These are phyloP conservation scores for Melanostoma mellinum DNA, from an alignment of 2,888 invertebrate species.

Conservation along the genomic window DNA sequence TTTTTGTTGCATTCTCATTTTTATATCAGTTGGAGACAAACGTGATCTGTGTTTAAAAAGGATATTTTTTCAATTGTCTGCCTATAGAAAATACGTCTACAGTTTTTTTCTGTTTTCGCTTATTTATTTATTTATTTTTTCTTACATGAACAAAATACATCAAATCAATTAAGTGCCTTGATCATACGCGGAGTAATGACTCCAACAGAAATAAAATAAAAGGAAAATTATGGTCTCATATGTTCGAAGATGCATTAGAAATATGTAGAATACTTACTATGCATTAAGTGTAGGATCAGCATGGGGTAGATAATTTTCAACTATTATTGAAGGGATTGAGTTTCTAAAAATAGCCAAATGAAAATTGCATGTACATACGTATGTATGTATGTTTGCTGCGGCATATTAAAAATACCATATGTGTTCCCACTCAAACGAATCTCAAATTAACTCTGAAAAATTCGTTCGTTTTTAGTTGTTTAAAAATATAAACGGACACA, in stretches of 20 bases:
- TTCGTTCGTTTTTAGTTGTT: too few species aligned
- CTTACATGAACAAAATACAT: not conserved
- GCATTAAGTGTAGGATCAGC: conserved; percentile 16
- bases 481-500: not conserved
- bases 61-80: conserved; percentile 20
- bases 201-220: too few species aligned
- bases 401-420: not conserved
- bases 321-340: conserved; percentile 30
- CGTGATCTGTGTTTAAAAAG: conserved; percentile 35
- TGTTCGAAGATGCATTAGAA: not conserved
- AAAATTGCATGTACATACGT: conserved; percentile 7
- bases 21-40: conserved; percentile 16
- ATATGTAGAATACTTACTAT: not conserved
- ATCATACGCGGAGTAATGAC: too few species aligned
- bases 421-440: conserved; percentile 13
- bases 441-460: not conserved
- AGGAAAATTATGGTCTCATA: not conserved
- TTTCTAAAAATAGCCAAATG: conserved; percentile 40
- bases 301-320: conserved; percentile 41
- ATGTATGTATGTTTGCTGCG: not conserved
- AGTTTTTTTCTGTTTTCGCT: not conserved
- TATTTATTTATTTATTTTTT: not conserved
- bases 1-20: conserved; percentile 28
- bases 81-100: not conserved
- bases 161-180: not conserved